A percentile compares a stretch with the other conserved stretches of the same genome.
phyloP scores from a whole-genome alignment of 1,140 invertebrate genomes.

The Drosophila virilis region DNA sequence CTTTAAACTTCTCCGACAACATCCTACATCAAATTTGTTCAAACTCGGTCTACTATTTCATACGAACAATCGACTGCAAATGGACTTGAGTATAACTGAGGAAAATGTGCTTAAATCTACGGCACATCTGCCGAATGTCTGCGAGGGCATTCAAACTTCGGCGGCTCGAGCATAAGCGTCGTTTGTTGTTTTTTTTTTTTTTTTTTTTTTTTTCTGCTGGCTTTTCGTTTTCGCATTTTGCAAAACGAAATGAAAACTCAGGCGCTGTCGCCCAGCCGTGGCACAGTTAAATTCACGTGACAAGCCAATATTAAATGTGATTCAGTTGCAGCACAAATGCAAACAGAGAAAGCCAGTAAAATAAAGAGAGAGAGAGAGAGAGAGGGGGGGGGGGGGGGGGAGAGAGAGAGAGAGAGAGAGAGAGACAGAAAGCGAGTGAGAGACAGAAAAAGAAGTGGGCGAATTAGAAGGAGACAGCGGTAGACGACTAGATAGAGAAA shows the following conservation, averaged over 20 bases:
- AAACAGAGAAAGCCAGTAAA: not conserved
- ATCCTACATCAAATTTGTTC: too few relatives aligned
- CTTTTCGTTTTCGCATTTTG: constrained; percentile 42
- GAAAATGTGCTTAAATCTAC: too few relatives aligned
- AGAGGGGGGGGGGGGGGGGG: too few relatives aligned
- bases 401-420: not conserved
- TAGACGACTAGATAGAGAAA: constrained; percentile 4
- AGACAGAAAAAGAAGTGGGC: not conserved
- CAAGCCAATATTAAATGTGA: constrained; percentile 79
- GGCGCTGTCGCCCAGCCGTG: constrained; percentile 42
- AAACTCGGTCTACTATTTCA: too few relatives aligned
- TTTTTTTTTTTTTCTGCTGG: constrained; percentile 5
- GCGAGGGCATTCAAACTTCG: too few relatives aligned
- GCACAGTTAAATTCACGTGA: constrained; percentile 77
- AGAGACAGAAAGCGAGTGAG: not conserved
- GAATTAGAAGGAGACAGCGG: not conserved
- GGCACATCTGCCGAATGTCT: too few relatives aligned
- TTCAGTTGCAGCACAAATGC: constrained; percentile 28
- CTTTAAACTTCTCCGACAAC: too few relatives aligned
- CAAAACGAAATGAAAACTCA: constrained; percentile 55
- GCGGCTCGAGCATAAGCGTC: too few relatives aligned
- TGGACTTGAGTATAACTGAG: too few relatives aligned
- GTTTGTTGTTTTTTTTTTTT: constrained; percentile 14
- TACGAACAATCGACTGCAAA: too few relatives aligned
- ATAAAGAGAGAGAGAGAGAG: not conserved